Conservation (phyloP, 2,113 vertebrate genomes). For the Paramormyrops kingsleyae region DNA sequence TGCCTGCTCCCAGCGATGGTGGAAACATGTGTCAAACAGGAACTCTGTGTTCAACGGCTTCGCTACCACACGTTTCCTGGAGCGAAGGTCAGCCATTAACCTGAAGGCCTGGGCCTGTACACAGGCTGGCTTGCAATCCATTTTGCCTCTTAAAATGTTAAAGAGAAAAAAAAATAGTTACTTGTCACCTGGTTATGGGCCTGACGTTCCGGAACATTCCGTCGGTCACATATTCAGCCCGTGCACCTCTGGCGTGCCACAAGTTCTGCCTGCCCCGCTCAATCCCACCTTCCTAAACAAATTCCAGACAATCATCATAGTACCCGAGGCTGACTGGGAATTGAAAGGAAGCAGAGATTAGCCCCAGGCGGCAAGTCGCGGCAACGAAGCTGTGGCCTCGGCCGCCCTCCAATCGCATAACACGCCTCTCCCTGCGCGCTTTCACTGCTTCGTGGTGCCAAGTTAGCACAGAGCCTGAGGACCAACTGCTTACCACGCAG, state of each 20-base stretch:
- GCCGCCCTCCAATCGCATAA: background rate
- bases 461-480: conserved; percentile 14
- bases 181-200: background rate
- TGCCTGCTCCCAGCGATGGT: conserved; percentile 21
- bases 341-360: background rate
- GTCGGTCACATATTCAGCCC: background rate
- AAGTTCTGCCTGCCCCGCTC: background rate
- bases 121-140: conserved; percentile 62
- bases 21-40: conserved; percentile 68
- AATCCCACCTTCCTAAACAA: background rate
- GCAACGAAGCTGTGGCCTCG: background rate
- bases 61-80: conserved; percentile 67
- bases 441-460: conserved; percentile 21
- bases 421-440: conserved; percentile 11
- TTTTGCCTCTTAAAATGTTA: conserved; percentile 45
- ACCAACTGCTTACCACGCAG: conserved; percentile 26
- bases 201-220: background rate
- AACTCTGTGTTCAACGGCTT: conserved; percentile 63
- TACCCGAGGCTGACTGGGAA: background rate
- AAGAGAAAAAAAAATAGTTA: background rate
- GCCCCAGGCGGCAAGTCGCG: background rate
- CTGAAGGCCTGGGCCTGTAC: conserved; percentile 76
- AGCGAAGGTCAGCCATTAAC: conserved; percentile 64
- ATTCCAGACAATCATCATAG: background rate
- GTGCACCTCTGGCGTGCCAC: background rate